Conservation (phyloP, 2,113 vertebrate species). For the Glareola pratincola region DNA sequence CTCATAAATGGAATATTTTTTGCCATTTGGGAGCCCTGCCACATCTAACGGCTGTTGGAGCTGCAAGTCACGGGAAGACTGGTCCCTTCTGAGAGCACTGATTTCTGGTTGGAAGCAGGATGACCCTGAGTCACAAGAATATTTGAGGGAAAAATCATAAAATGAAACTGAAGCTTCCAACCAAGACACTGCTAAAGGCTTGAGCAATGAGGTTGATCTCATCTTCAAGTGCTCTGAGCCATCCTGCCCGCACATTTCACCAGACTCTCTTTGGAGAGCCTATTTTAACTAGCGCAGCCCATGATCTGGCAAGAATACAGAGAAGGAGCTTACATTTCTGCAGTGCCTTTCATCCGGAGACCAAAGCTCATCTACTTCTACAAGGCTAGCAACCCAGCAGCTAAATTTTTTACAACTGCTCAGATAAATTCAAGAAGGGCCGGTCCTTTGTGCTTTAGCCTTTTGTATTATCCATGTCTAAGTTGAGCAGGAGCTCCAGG, state of each 20-base stretch:
- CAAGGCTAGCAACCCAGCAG: background rate
- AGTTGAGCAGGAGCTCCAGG: background rate
- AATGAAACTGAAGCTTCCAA: background rate
- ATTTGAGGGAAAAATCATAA: background rate
- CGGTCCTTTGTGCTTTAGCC: background rate
- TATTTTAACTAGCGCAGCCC: background rate
- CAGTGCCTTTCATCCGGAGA: conserved; percentile 4
- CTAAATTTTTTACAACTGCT: background rate
- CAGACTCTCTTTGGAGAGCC: background rate
- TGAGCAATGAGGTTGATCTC: background rate
- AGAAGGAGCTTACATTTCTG: conserved; percentile 15
- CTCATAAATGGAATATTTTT: background rate
- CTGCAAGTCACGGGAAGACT: background rate
- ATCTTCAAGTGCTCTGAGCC: background rate
- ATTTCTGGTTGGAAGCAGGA: background rate
- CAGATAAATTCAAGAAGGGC: background rate
- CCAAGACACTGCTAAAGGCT: background rate
- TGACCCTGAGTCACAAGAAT: background rate
- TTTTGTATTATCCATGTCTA: background rate
- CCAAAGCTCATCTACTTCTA: background rate
- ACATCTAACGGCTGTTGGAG: background rate
- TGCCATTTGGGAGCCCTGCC: background rate
- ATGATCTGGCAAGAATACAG: background rate
- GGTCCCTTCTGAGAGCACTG: background rate
- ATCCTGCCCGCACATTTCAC: background rate